phyloP scores from a whole-genome alignment of 2,797 vertebrate species.

The Sebastes hubbsi region DNA sequence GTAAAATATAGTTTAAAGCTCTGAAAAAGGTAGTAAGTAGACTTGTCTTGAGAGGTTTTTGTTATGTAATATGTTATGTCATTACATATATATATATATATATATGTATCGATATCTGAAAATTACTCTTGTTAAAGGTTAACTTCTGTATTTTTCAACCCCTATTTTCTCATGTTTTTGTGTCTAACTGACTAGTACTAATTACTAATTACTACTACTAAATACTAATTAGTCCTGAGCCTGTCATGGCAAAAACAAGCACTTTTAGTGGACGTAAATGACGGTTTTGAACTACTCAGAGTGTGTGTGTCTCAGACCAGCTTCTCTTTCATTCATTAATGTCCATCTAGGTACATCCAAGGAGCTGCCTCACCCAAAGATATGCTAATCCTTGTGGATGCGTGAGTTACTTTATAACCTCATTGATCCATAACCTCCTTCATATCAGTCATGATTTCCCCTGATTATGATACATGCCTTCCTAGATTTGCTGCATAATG shows the following conservation, averaged over 20 bases:
- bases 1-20: not conserved
- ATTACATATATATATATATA: not conserved
- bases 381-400: constrained; percentile 98
- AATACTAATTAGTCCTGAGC: too few species aligned
- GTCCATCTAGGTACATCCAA: constrained; percentile 93
- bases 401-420: constrained; percentile 85
- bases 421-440: constrained; percentile 48
- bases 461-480: constrained; percentile 41
- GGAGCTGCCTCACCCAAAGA: constrained; percentile 99
- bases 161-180: too few species aligned
- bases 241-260: too few species aligned
- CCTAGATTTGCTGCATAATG: constrained; percentile 31
- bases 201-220: too few species aligned
- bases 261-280: too few species aligned
- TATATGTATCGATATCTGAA: not conserved
- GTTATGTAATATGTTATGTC: not conserved
- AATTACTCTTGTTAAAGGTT: not conserved
- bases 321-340: constrained; percentile 20
- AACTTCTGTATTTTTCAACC: too few species aligned
- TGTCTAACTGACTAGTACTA: too few species aligned
- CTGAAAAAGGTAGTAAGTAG: not conserved
- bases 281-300: not conserved
- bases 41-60: not conserved
- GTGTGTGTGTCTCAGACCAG: constrained; percentile 1
- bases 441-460: constrained; percentile 46